Conservation (phyloP, 2,797 vertebrate species). For the Acanthis flammea region DNA sequence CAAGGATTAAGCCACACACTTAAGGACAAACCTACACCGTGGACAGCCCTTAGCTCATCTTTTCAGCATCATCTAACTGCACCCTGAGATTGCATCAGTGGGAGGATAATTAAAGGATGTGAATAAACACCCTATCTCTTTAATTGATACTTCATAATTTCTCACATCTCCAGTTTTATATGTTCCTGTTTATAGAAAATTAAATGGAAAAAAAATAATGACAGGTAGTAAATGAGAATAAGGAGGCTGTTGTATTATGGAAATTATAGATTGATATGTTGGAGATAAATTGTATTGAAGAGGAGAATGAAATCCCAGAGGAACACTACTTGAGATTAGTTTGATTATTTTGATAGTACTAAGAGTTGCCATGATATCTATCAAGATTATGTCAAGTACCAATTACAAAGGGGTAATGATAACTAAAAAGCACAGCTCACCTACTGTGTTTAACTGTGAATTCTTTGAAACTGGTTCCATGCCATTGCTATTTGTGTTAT, state of each 20-base stretch:
- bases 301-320: not conserved
- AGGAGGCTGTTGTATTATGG: not conserved
- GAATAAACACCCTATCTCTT: not conserved
- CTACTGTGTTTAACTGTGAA: not conserved
- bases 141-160: not conserved
- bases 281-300: not conserved
- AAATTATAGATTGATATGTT: not conserved
- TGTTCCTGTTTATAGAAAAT: not conserved
- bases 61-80: not conserved
- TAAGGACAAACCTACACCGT: not conserved
- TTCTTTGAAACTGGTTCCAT: not conserved
- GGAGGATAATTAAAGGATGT: not conserved
- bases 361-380: not conserved
- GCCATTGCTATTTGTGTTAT: not conserved
- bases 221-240: not conserved
- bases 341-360: not conserved
- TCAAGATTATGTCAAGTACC: not conserved
- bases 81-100: conserved; percentile 25
- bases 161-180: not conserved
- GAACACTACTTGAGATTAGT: not conserved
- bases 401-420: not conserved
- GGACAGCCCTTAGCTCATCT: not conserved
- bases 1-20: not conserved
- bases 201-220: not conserved
- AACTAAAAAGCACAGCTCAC: not conserved